Base-by-base conservation (phyloP, 2,888 invertebrate genomes). In the Villa cingulata region DNA sequence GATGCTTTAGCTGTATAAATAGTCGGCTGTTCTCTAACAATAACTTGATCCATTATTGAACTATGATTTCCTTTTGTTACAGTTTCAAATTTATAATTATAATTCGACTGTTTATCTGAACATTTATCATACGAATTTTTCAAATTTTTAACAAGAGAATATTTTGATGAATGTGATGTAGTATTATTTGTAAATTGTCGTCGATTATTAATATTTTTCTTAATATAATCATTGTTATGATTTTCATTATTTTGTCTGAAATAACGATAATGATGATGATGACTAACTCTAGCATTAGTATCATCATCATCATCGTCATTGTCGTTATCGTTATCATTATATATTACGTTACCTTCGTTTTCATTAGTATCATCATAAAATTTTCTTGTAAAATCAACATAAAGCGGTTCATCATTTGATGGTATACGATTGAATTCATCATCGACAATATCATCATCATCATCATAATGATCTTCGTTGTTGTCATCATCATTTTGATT, bases 1-100 rank as follows among this genome's bases (percentile, higher is more conserved):
- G 81, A 80, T 58, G 75, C 73, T 64, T 82, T 76, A 50, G 82
- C 79, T 58, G 81, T 76, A 69, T 83, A 83, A 54, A 83, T 75
- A 56, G 82, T 78, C 46, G 83, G 82, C 65, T 60, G 44, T 29
- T 55, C 51, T 29, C 48, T 43, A 34, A 54, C 46, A 20, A 51
- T 48, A 37, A 52, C 41, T 38, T 54, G 53, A 48, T 50, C 46
- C n/a, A n/a, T n/a, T n/a, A n/a, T n/a, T n/a, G n/a, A n/a, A 46
- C 49, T 46, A 41, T 48, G 41, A 43, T 43, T 41, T 37, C 48
- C 50, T 23, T 48, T 49, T 48, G 49, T 57, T 44, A 51, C 48
- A 49, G 51, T 51, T 51, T 51, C 54, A 50, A 54, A 53, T 51
- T 56, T 55, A 50, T 53, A 54, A 47, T 54, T 54, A 50, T 54